Base-by-base conservation (phyloP, 2,888 invertebrate genomes). In the Altica lythri region DNA sequence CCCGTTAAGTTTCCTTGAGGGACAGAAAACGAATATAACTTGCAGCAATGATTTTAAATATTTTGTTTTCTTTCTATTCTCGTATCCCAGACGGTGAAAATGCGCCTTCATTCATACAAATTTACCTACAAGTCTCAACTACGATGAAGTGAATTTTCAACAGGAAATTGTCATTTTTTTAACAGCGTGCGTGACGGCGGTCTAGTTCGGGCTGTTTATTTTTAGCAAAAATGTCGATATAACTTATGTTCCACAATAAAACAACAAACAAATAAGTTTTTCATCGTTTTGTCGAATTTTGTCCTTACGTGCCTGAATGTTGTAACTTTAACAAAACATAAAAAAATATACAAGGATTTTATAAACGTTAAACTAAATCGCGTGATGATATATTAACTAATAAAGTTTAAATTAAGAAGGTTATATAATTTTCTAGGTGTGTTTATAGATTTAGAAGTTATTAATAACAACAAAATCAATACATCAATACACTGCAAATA, bases 101-200 rank as follows among this genome's bases (percentile, higher is more conserved):
- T n/a, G n/a, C n/a, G n/a, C n/a, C n/a, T n/a, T n/a, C n/a, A n/a
- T n/a, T n/a, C n/a, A n/a, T n/a, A n/a, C n/a, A n/a, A n/a, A n/a
- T n/a, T n/a, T n/a, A n/a, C n/a, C n/a, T n/a, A n/a, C n/a, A n/a
- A n/a, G n/a, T n/a, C n/a, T n/a, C n/a, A n/a, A n/a, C n/a, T n/a
- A n/a, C n/a, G n/a, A n/a, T n/a, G 29, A 29, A n/a, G 19, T 10
- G 38, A 38, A 38, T n/a, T 38, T 14, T 19, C 19, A 38, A 38
- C 38, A 38, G 38, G 38, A 38, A 38, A 38, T 19, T 38, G 19
- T 38, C 38, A 38, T 38, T 38, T 38, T n/a, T 38, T 38, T 19
- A 38, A 19, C 18, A 10, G 38, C 2, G 19, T 38, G 18, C 38
- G 38, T 38, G 38, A 38, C 38, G 38, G 9, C 19, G 10, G 14